Evolutionary conservation across 2,888 invertebrate genomes (phyloP).

Genomic region (Galerucella calmariensis): DNA sequence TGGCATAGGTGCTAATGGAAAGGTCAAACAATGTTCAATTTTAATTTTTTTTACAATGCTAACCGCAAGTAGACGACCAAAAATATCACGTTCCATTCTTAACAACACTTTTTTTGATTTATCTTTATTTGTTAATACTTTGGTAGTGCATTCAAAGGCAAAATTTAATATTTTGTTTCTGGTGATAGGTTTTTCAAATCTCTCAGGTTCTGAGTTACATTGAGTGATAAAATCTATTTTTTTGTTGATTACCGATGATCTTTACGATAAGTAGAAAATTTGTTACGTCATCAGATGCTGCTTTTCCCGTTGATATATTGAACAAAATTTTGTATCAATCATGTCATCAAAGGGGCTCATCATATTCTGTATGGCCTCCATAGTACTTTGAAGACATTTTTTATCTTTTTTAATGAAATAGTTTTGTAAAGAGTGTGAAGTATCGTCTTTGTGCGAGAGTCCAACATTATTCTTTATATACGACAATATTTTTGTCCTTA

Average conservation of each 20-base stretch:
- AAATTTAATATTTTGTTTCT: conserved; percentile 51
- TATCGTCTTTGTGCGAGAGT: conserved; percentile 52
- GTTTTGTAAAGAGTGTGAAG: conserved; percentile 42
- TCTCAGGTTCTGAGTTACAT: conserved; percentile 31
- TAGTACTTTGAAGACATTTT: conserved; percentile 44
- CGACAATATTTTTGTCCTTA: not conserved
- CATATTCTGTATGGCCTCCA: conserved; percentile 44
- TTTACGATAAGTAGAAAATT: conserved; percentile 47
- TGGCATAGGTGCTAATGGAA: too few species aligned
- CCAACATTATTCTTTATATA: conserved; percentile 38
- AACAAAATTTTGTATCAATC: conserved; percentile 49
- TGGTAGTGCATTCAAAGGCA: conserved; percentile 44
- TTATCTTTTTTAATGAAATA: conserved; percentile 44
- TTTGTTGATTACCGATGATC: too few species aligned
- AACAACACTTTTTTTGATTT: too few species aligned
- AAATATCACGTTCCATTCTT: too few species aligned
- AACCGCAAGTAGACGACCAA: not conserved
- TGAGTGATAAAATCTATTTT: conserved; percentile 26
- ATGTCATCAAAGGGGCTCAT: not conserved
- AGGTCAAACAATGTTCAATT: too few species aligned
- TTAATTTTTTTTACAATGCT: conserved; percentile 34
- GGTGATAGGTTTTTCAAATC: conserved; percentile 40
- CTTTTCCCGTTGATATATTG: conserved; percentile 56
- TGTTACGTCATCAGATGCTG: conserved; percentile 51
- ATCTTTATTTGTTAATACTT: conserved; percentile 6